Evolutionary conservation across 2,888 invertebrate species (phyloP).

Genomic region (Trissolcus japonicus): DNA sequence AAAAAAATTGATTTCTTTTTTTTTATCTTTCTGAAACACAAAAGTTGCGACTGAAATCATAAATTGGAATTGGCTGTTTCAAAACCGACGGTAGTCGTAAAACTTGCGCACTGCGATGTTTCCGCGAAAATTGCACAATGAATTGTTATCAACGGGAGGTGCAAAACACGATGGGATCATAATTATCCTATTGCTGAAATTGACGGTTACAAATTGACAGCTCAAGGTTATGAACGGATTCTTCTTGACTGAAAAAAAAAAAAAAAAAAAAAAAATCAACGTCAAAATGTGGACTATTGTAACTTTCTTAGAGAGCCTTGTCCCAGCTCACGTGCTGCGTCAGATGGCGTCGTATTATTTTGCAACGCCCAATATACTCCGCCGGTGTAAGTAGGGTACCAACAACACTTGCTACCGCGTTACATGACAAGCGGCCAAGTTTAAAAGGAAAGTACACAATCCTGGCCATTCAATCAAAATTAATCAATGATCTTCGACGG

Average conservation of each 20-base stretch:
- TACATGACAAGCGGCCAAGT: conserved; percentile 16
- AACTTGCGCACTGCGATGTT: conserved; percentile 1
- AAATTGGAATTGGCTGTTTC: not conserved
- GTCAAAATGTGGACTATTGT: conserved; percentile 43
- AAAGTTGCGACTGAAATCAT: not conserved
- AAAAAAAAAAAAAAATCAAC: conserved; percentile 25
- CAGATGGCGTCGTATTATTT: conserved; percentile 56
- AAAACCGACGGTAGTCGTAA: not conserved
- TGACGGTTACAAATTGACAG: conserved; percentile 3
- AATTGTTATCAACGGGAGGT: conserved; percentile 1
- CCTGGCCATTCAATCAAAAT: conserved; percentile 13
- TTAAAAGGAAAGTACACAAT: conserved; percentile 15
- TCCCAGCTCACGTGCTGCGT: conserved; percentile 56
- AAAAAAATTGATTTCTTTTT: not conserved
- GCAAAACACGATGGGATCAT: conserved; percentile 2
- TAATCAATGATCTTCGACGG: conserved; percentile 17
- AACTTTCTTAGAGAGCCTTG: conserved; percentile 57
- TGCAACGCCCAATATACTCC: conserved; percentile 49
- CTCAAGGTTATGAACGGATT: conserved; percentile 26
- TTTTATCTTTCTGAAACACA: not conserved
- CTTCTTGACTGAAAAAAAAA: conserved; percentile 24
- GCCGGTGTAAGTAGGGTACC: conserved; percentile 48
- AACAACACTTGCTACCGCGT: conserved; percentile 42
- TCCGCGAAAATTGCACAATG: conserved; percentile 17
- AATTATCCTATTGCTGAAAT: conserved; percentile 9